Base-by-base conservation (phyloP, 2,113 vertebrate species). In the Myotis yumanensis region DNA sequence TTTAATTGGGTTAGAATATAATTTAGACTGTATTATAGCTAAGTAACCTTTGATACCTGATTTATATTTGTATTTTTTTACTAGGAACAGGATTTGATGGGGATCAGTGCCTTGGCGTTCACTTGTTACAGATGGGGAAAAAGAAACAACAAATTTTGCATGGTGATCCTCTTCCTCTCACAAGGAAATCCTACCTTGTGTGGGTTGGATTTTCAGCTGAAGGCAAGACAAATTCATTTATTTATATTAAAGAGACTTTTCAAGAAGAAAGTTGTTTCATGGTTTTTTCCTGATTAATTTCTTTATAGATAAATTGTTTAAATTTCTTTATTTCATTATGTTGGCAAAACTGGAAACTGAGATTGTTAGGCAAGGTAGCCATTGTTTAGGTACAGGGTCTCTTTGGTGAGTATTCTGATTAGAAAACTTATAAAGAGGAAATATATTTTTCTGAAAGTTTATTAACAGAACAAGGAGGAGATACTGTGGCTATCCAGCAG, bases 181-280 rank as follows among this genome's bases (percentile, higher is more conserved):
- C 99, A 1, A 98, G 46, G 84, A 99, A 98, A 66, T 98, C 99
- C n/a, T 98, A 99, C 95, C 98, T 99, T 71, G 79, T 97, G 0
- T 99, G 99, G 99, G 89, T 99, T 37, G 99, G 99, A 23, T 99
- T 99, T 98, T 99, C 98, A 0, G 99, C 99, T 32, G 99, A 99
- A 98, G 99, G 99, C 99, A 98, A 97, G 97, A 95, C 83, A 71
- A 71, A 87, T 71, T 95, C 43, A 54, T 89, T 96, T 83, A n/a
- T 93, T 95, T 95, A 71, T 95, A 75, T 90, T 95, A 85, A 81
- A 86, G 46, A 90, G 16, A 91, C 54, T 81, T 93, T 83, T 85
- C 2, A 94, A 93, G 71, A 90, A 89, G 84, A 96, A 96, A 93
- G 86, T 84, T 54, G 9, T 89, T 82, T 75, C 43, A 59, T 48